Evolutionary conservation across 37 sponge, comb jelly and placozoan genomes (phyloP).

Genomic region (Spongilla lacustris): DNA sequence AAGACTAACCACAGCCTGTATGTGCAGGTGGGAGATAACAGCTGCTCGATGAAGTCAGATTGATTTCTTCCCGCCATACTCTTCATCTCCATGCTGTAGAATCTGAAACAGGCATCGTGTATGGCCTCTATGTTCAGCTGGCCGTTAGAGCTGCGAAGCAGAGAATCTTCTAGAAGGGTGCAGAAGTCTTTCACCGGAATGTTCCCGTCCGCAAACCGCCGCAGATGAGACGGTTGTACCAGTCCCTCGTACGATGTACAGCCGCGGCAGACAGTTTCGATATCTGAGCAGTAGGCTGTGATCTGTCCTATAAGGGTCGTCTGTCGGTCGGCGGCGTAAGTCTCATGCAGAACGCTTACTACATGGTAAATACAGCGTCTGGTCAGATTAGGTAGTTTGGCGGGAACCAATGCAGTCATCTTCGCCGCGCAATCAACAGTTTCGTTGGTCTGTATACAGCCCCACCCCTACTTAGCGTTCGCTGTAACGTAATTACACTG

Average conservation of each 20-base stretch:
- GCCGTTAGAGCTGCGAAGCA: not conserved
- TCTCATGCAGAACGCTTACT: no score
- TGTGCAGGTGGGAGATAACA: constrained; percentile 23
- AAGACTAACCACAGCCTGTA: constrained; percentile 59
- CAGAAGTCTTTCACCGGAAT: constrained; percentile 34
- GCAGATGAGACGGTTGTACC: constrained; percentile 5
- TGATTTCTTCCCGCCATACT: no score
- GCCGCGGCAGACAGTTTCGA: no score
- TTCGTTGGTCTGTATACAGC: no score
- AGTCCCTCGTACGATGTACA: no score
- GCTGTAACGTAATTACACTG: no score
- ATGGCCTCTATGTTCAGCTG: constrained; percentile 24
- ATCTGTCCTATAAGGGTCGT: not conserved
- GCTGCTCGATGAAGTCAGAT: no score
- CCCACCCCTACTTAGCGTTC: no score
- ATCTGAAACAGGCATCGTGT: constrained; percentile 42
- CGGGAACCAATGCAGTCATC: no score
- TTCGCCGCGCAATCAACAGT: no score
- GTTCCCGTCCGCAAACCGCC: constrained; percentile 44
- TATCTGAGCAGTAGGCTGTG: not conserved
- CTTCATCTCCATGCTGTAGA: constrained; percentile 31
- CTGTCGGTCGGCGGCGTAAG: not conserved
- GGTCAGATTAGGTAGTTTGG: no score
- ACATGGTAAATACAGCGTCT: no score
- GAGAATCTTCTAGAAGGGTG: constrained; percentile 9